Evolutionary conservation across 2,888 invertebrate genomes (phyloP).

Genomic region (Nemoura dubitans): DNA sequence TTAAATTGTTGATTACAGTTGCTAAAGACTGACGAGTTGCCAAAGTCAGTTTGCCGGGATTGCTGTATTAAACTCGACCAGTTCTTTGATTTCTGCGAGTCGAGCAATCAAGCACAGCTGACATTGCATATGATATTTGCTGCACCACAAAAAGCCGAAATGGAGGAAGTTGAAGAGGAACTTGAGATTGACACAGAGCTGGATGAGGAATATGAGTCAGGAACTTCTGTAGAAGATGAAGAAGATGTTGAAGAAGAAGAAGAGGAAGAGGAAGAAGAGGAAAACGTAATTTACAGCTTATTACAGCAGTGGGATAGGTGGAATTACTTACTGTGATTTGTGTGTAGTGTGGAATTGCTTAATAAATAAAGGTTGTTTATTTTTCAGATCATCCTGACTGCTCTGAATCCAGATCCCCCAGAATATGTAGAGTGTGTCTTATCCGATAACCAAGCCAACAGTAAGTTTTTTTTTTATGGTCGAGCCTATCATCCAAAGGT

Average conservation of each 20-base stretch:
- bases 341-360: background rate
- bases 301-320: no score
- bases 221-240: conserved; percentile 51
- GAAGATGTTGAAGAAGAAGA: conserved; percentile 54
- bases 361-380: conserved; percentile 15
- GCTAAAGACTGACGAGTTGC: conserved; percentile 58
- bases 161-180: conserved; percentile 49
- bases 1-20: conserved; percentile 54
- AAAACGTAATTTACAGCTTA: background rate
- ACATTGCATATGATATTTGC: conserved; percentile 55
- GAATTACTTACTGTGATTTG: background rate
- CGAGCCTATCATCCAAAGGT: no score
- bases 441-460: conserved; percentile 37
- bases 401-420: conserved; percentile 40
- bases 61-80: conserved; percentile 60
- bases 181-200: conserved; percentile 44
- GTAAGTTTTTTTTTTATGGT: conserved; percentile 29
- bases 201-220: conserved; percentile 44
- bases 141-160: conserved; percentile 54
- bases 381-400: background rate
- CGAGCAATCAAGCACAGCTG: conserved; percentile 59
- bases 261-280: conserved; percentile 51
- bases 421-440: conserved; percentile 45
- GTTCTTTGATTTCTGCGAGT: conserved; percentile 60
- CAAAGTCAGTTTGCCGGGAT: conserved; percentile 59